Evolutionary conservation across 1,140 invertebrate species (phyloP).

Genomic region (Drosophila bipectinata): DNA sequence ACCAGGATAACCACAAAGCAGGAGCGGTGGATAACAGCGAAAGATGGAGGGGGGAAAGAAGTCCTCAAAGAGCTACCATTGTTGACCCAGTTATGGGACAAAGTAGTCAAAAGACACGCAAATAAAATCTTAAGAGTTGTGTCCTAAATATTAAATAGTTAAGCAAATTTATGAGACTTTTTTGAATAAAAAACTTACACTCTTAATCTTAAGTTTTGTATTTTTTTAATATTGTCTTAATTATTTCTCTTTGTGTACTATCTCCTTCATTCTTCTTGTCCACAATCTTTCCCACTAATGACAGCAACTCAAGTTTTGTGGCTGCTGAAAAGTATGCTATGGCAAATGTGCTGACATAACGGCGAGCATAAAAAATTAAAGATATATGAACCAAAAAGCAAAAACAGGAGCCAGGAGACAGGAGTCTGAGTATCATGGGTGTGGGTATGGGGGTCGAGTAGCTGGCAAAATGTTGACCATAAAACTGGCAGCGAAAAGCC

Average conservation of each 20-base stretch:
- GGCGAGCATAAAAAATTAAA: constrained; percentile 69
- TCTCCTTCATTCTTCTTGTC: constrained; percentile 2
- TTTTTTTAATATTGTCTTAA: not conserved
- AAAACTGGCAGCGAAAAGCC: constrained; percentile 53
- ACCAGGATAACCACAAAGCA: constrained; percentile 42
- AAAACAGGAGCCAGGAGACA: not conserved
- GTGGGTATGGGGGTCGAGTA: not conserved
- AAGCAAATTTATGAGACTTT: not conserved
- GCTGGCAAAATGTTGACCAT: constrained; percentile 43
- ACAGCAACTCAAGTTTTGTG: constrained; percentile 50
- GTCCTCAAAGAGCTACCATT: constrained; percentile 49
- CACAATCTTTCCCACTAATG: constrained; percentile 61
- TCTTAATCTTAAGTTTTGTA: not conserved
- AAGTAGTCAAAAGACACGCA: constrained; percentile 61
- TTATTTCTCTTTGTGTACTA: constrained; percentile 7
- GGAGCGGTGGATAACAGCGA: not conserved
- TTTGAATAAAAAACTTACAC: not conserved
- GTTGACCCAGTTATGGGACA: constrained; percentile 78
- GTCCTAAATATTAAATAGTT: not conserved
- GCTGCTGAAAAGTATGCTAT: constrained; percentile 71
- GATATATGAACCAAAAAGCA: constrained; percentile 65
- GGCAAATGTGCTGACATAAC: constrained; percentile 69
- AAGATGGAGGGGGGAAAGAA: not conserved
- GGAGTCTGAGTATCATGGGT: no score
- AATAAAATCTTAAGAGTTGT: constrained; percentile 49